phyloP scores from a whole-genome alignment of 2,113 vertebrate species.

The Pterocles gutturalis region DNA sequence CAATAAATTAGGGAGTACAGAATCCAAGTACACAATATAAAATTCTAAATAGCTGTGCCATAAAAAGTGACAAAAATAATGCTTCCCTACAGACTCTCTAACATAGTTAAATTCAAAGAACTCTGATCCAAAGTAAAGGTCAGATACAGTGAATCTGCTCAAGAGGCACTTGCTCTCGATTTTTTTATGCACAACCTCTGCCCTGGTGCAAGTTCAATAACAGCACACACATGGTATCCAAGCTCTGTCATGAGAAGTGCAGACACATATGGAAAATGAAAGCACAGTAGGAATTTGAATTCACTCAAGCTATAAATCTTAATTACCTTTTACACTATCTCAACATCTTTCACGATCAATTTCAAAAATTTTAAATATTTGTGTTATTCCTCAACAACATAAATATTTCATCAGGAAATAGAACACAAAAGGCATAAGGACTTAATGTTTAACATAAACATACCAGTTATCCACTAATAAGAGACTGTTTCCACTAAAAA shows the following conservation, averaged over 20 bases:
- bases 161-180: not conserved
- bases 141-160: not conserved
- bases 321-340: not conserved
- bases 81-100: not conserved
- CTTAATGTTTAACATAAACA: not conserved
- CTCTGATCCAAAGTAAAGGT: not conserved
- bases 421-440: not conserved
- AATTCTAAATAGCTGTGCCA: not conserved
- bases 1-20: not conserved
- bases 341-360: not conserved
- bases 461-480: not conserved
- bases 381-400: not conserved
- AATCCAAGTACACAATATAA: not conserved
- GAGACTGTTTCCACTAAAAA: not conserved
- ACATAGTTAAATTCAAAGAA: not conserved
- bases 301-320: not conserved
- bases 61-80: not conserved
- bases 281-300: not conserved
- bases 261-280: slow-evolving; percentile 8
- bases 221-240: not conserved
- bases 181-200: slow-evolving; percentile 32
- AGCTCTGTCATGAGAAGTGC: not conserved
- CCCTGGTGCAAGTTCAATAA: slow-evolving; percentile 31
- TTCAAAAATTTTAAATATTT: not conserved
- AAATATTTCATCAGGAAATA: not conserved